Base-by-base conservation (phyloP, 2,888 invertebrate genomes). In the Galeopsomyia nigrocyanea region DNA sequence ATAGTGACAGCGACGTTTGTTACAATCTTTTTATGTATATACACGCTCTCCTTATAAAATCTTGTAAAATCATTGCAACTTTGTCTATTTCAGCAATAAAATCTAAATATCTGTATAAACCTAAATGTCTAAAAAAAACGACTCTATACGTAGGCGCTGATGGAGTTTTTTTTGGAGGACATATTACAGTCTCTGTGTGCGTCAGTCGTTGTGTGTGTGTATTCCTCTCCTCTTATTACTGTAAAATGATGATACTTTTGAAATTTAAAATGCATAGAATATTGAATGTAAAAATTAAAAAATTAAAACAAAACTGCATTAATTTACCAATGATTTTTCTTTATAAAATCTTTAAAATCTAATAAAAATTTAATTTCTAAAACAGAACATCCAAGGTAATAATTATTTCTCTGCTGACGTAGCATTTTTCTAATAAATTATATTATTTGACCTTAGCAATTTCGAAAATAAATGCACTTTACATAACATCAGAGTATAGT, bases 121-220 rank as follows among this genome's bases (percentile, higher is more conserved):
- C 46, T 70, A 70, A 58, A 66, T 3, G 70, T 65, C 47, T 69
- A 39, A 3, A 56, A 65, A 62, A 62, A 68, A 60, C 31, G 16
- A 53, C 49, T 69, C 62, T 46, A 13, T 56, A 17, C 47, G 53
- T 60, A 61, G 47, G 57, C 21, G 53, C 67, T 39, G 49, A 31
- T 49, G 39, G 13, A 58, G 63, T 63, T 46, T 26, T 46, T 26
- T 58, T n/a, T n/a, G n/a, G 21, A 53, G 46, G 47, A 65, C 31
- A 47, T 65, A 26, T 26, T 26, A 60, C 50, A 61, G 49, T 64
- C 60, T 31, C 50, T 22, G 22, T 74, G 68, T 71, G 71, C 68
- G 65, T 74, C 68, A 74, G 71, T 67, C 71, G 55, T 68, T 68
- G 65, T 31, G 49, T 58, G 22, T 71, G 3, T 31, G 2, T 57